phyloP scores from a whole-genome alignment of 1,140 invertebrate species.

The Meloidogyne chitwoodi region DNA sequence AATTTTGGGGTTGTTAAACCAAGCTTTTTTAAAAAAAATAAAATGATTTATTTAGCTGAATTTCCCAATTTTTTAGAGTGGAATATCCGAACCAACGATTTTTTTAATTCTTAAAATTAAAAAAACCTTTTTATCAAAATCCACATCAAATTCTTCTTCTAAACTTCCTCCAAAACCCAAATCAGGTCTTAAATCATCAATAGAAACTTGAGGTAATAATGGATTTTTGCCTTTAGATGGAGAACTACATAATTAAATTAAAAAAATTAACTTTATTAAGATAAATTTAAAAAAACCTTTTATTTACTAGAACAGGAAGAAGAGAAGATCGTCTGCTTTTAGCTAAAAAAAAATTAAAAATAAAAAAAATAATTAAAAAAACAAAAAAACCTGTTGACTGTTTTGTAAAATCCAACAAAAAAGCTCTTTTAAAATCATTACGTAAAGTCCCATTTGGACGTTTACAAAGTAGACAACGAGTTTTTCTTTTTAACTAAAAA shows the following conservation, averaged over 20 bases:
- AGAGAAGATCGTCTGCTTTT: background rate
- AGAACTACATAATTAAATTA: background rate
- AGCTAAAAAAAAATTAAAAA: background rate
- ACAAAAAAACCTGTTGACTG: background rate
- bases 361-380: background rate
- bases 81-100: no score
- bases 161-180: background rate
- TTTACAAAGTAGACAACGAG: slow-evolving; percentile 54
- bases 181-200: slow-evolving; percentile 9
- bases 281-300: background rate
- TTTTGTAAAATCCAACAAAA: slow-evolving; percentile 52
- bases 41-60: background rate
- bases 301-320: background rate
- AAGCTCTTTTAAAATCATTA: slow-evolving; percentile 43
- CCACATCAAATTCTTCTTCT: slow-evolving; percentile 1
- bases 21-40: background rate
- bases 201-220: background rate
- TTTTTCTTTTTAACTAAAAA: slow-evolving; percentile 46
- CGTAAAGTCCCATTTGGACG: slow-evolving; percentile 44
- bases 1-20: background rate
- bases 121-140: background rate
- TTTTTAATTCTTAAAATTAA: background rate
- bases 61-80: no score
- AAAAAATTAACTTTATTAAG: background rate
- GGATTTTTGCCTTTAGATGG: background rate